Percentiles rank a stretch among this genome's conserved stretches.
These are phyloP conservation scores for Phycodurus eques DNA, from an alignment of 2,113 vertebrate species.

Conservation along the genomic window DNA sequence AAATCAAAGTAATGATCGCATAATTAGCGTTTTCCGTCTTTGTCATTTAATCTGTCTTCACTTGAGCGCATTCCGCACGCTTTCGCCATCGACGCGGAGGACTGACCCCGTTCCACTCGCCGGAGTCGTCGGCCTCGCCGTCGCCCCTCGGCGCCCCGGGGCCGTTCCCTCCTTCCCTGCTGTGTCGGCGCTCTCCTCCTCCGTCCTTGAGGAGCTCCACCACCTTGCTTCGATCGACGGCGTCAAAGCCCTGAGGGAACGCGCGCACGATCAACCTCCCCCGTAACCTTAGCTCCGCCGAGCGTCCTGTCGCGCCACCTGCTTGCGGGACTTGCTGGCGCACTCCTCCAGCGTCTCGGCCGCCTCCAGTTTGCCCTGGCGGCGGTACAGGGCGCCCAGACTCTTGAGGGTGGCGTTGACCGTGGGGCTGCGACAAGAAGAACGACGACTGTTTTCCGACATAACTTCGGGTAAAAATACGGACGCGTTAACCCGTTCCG, in stretches of 20 bases:
- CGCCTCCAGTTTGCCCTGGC: constrained; percentile 88
- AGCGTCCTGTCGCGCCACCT: constrained; percentile 60
- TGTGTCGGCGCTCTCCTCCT: constrained; percentile 64
- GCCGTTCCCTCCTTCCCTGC: constrained; percentile 62
- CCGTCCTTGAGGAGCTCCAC: constrained; percentile 86
- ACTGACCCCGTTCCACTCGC: constrained; percentile 85
- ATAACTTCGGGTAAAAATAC: too few species aligned
- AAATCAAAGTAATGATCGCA: too few species aligned
- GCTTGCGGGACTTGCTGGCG: constrained; percentile 83
- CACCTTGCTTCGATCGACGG: constrained; percentile 85
- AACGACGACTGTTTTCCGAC: too few species aligned
- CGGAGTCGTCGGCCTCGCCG: constrained; percentile 74
- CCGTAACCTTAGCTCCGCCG: background rate
- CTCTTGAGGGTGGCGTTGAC: constrained; percentile 88
- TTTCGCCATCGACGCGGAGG: too few species aligned
- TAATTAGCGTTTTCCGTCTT: too few species aligned
- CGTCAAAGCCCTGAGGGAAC: constrained; percentile 78
- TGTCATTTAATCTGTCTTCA: too few species aligned
- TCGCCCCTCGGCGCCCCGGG: constrained; percentile 50
- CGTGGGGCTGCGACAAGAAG: constrained; percentile 70
- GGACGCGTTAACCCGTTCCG: too few species aligned
- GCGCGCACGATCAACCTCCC: background rate
- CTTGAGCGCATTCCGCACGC: too few species aligned
- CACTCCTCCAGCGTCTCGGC: constrained; percentile 87
- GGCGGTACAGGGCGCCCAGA: constrained; percentile 83